A percentile compares a stretch with the other conserved stretches of the same genome.
Conservation (phyloP, 2,113 vertebrate species). For the sheep (Ovis aries) region DNA sequence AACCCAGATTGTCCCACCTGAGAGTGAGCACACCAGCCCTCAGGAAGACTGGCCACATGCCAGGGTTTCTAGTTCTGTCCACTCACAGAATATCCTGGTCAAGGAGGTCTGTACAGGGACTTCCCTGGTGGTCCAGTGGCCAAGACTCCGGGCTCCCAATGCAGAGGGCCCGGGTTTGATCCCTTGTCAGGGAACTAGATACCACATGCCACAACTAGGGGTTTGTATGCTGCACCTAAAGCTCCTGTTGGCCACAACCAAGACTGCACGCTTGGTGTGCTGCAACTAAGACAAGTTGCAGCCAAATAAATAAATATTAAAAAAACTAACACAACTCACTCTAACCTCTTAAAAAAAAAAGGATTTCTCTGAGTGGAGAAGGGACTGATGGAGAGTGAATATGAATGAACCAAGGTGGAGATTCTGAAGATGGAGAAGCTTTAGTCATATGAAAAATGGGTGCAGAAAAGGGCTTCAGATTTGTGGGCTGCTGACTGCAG, state of each 20-base stretch:
- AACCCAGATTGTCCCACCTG: neutral
- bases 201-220: neutral
- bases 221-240: neutral
- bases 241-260: neutral
- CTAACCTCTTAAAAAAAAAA: neutral
- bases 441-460: neutral
- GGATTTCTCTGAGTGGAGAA: neutral
- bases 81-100: neutral
- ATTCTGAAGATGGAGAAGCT: neutral
- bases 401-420: neutral
- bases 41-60: neutral
- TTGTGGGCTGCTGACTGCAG: neutral
- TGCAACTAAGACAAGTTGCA: neutral
- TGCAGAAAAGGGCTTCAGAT: neutral
- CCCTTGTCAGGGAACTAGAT: neutral
- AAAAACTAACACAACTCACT: neutral
- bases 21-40: neutral
- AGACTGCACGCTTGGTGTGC: rapidly evolving
- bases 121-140: neutral
- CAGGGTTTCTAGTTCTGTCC: neutral
- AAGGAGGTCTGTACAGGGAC: neutral
- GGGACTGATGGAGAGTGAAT: neutral
- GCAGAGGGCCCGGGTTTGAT: neutral
- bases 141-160: neutral
- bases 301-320: neutral